Base-by-base conservation (phyloP, 2,797 vertebrate genomes). In the Rhadinocentrus ornatus region DNA sequence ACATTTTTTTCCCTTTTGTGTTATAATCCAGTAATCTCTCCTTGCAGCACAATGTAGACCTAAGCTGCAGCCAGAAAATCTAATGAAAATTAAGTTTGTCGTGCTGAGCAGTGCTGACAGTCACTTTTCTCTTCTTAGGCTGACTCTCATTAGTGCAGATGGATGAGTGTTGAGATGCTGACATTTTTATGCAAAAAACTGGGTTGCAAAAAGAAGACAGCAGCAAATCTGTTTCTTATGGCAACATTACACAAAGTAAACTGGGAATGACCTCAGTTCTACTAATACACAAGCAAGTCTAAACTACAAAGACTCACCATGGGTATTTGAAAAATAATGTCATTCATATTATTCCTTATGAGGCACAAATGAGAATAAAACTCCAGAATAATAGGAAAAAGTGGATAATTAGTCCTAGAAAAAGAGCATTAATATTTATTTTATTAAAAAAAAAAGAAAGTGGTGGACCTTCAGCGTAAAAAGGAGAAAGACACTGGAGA, bases 21-120 rank as follows among this genome's bases (percentile, higher is more conserved):
- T 39, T 62, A 82, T 92, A 89, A 92, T 92, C 90, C 34, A 31
- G 89, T 93, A 86, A 92, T 91, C 86, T 86, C 74, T 80, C 68
- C 78, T 65, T 13, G 65, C 74, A 86, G 81, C 89, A 71, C 80
- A 78, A 90, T 44, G 50, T 67, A 48, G 72, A 77, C 71, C 84
- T 63, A 78, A 78, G 69, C 70, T 13, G 6, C 65, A 65, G 69
- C 77, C 1, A 59, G 80, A 80, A 81, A 86, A 87, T 82, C 73
- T 67, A 71, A 27, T 55, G 68, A 66, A 89, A 82, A 86, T 85
- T 67, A 87, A 86, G 79, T 85, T 80, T 71, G 74, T 69, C 67
- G 54, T 11, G 29, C 75, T 62, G 73, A 77, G 80, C 15, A 0
- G 39, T 72, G 80, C 74, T 55, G 77, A 85, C 82, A 86, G 85